Conservation (phyloP, 2,888 invertebrate species). For the Microctonus hyperodae region DNA sequence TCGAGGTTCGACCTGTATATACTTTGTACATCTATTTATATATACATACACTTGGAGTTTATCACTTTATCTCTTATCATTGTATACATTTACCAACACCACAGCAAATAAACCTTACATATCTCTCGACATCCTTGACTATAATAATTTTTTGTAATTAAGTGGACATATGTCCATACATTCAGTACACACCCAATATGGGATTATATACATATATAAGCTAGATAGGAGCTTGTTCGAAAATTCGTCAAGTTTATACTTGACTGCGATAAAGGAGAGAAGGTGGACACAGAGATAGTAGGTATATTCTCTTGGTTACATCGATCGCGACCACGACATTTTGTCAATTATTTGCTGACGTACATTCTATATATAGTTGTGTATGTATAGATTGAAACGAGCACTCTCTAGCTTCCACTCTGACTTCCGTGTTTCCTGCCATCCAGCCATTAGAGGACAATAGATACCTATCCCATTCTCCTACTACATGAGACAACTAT, state of each 20-base stretch:
- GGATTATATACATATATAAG: background rate
- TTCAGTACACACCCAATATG: no score
- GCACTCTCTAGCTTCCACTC: conserved; percentile 39
- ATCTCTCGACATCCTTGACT: background rate
- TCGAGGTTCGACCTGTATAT: background rate
- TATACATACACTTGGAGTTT: background rate
- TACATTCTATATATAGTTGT: conserved; percentile 18
- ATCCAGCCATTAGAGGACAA: conserved; percentile 41
- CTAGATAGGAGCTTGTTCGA: background rate
- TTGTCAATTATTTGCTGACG: conserved; percentile 44
- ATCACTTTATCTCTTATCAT: background rate
- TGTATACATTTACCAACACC: background rate
- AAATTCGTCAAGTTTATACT: background rate
- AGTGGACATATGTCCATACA: no score
- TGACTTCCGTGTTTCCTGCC: conserved; percentile 38
- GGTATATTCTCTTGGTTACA: conserved; percentile 28
- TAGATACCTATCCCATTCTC: conserved; percentile 35
- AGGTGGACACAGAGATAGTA: conserved; percentile 17
- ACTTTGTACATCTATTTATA: conserved; percentile 3
- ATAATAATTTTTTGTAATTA: background rate
- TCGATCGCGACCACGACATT: conserved; percentile 39
- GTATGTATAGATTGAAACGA: conserved; percentile 1
- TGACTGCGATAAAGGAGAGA: conserved; percentile 3
- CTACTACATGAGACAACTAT: conserved; percentile 5
- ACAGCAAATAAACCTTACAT: no score